Percentiles rank a stretch among this genome's conserved stretches.
phyloP scores from a whole-genome alignment of 2,888 invertebrate genomes.

The Liodrosophila aerea region DNA sequence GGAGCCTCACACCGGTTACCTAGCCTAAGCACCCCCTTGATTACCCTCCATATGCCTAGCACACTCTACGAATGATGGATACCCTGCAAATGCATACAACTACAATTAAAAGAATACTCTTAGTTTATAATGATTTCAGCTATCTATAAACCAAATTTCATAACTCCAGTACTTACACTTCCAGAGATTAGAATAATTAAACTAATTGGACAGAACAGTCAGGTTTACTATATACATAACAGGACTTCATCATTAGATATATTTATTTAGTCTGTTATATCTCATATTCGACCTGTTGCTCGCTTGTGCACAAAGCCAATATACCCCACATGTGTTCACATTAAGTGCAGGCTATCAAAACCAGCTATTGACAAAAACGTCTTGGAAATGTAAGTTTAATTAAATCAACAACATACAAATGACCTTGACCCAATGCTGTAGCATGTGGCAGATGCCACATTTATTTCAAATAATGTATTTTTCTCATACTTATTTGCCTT shows the following conservation, averaged over 20 bases:
- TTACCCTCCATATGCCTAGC: not conserved
- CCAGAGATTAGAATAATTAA: no score
- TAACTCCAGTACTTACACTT: no score
- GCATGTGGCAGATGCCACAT: not conserved
- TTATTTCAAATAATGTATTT: no score
- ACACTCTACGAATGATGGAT: no score
- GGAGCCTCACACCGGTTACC: not conserved
- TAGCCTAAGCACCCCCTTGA: not conserved
- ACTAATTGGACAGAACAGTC: no score
- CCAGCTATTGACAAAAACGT: slow-evolving; percentile 13
- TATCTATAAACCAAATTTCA: no score
- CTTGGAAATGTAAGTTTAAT: slow-evolving; percentile 36
- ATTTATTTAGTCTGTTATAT: no score
- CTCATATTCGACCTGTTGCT: not conserved
- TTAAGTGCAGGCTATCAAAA: slow-evolving; percentile 3
- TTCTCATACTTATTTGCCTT: not conserved
- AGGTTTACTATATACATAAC: no score
- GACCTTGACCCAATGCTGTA: slow-evolving; percentile 26
- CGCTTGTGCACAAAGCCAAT: slow-evolving; percentile 1
- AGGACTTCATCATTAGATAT: no score
- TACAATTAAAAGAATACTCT: no score
- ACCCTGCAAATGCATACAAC: no score
- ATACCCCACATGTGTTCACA: not conserved
- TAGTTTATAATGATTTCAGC: no score
- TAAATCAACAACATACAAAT: slow-evolving; percentile 17